Evolutionary conservation across 2,888 invertebrate species (phyloP).

Genomic region (Leucophora obtusa): DNA sequence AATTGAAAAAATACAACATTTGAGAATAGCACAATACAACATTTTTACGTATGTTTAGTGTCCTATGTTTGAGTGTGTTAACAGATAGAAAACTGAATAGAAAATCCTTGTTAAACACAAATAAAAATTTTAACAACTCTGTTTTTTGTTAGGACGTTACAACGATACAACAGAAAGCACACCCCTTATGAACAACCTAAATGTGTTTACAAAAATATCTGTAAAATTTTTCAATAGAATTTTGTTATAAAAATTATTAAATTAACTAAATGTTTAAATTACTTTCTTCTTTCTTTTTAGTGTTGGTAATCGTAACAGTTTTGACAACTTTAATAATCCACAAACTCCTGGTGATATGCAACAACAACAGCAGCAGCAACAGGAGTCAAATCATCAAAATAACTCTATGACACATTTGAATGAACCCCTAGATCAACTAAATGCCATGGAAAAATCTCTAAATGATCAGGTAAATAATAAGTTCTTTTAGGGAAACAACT

Average conservation of each 20-base stretch:
- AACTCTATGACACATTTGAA: slow-evolving; percentile 90
- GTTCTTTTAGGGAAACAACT: too few relatives aligned
- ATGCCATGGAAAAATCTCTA: slow-evolving; percentile 95
- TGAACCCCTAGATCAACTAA: slow-evolving; percentile 92
- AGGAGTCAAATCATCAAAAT: slow-evolving; percentile 71
- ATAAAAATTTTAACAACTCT: too few relatives aligned
- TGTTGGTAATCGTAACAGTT: slow-evolving; percentile 69
- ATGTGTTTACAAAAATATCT: not conserved
- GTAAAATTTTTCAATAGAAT: not conserved
- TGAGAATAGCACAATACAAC: too few relatives aligned
- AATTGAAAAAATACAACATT: too few relatives aligned
- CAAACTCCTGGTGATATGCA: slow-evolving; percentile 73
- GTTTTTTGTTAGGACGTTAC: too few relatives aligned
- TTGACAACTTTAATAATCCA: slow-evolving; percentile 68
- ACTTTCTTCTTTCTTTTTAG: slow-evolving; percentile 55
- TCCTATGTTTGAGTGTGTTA: too few relatives aligned
- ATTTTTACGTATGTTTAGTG: too few relatives aligned
- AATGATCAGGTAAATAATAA: slow-evolving; percentile 91
- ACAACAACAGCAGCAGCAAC: slow-evolving; percentile 75
- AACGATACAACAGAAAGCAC: too few relatives aligned
- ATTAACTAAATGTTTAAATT: not conserved
- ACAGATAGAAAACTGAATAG: too few relatives aligned
- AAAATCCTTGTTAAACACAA: too few relatives aligned
- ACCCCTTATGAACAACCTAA: too few relatives aligned
- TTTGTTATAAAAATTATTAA: not conserved